phyloP scores from a whole-genome alignment of 2,888 invertebrate species.

The Mesorhabditis spiculigera region DNA sequence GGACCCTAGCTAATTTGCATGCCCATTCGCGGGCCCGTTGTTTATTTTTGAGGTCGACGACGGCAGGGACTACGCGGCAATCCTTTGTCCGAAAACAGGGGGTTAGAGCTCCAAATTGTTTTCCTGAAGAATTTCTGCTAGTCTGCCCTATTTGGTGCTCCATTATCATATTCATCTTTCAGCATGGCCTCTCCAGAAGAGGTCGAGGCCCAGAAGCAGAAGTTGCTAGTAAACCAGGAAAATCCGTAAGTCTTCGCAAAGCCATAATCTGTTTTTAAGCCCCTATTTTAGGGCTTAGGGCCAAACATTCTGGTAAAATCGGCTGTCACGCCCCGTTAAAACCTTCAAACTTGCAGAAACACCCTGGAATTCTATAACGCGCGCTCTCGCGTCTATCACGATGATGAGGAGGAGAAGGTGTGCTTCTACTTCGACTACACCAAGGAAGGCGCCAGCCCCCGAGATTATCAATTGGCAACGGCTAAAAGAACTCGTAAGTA shows the following conservation, averaged over 20 bases:
- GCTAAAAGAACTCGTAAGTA: constrained; percentile 21
- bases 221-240: neutral
- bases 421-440: constrained; percentile 39
- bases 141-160: too few relatives aligned
- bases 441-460: constrained; percentile 13
- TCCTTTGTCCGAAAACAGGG: too few relatives aligned
- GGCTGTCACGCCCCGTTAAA: too few relatives aligned
- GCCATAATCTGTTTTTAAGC: neutral
- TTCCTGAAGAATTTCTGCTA: too few relatives aligned
- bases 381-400: constrained; percentile 30
- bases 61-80: too few relatives aligned
- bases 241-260: neutral
- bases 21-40: neutral
- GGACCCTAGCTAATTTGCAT: constrained; percentile 6
- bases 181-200: neutral
- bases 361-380: constrained; percentile 32
- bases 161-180: neutral
- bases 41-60: too few relatives aligned
- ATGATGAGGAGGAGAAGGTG: constrained; percentile 37
- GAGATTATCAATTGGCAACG: constrained; percentile 25
- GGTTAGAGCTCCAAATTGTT: too few relatives aligned
- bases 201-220: constrained; percentile 1
- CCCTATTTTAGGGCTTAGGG: too few relatives aligned
- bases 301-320: too few relatives aligned
- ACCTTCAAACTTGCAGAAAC: constrained; percentile 15